Percentiles rank a stretch among this genome's conserved stretches.
Evolutionary conservation across 1,140 invertebrate species (phyloP).

Genomic region (Pseudomyrmex sp.): DNA sequence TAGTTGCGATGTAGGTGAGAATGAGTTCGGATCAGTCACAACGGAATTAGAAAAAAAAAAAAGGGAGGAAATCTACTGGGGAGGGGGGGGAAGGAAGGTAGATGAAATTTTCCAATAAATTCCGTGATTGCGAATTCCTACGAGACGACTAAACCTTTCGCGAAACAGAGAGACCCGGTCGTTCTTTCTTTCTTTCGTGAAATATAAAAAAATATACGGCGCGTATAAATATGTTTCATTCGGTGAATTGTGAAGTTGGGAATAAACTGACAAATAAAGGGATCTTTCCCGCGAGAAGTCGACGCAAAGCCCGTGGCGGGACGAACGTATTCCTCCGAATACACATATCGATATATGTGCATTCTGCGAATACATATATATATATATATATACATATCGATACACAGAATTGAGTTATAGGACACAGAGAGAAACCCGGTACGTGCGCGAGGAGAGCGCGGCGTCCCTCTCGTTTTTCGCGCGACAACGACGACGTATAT

Average conservation of each 20-base stretch:
- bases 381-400: conserved; percentile 26
- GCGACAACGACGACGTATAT: background rate
- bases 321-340: background rate
- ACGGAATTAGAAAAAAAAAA: background rate
- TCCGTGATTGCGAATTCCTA: background rate
- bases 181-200: too few relatives aligned
- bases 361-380: conserved; percentile 1
- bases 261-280: conserved; percentile 17
- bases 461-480: background rate
- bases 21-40: background rate
- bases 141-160: too few relatives aligned
- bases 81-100: too few relatives aligned
- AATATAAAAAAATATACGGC: background rate
- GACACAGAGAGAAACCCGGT: background rate
- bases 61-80: too few relatives aligned
- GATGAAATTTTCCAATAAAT: background rate
- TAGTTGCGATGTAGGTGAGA: background rate
- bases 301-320: background rate
- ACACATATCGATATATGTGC: background rate
- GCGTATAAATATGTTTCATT: background rate
- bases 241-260: background rate
- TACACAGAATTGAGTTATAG: conserved; percentile 33
- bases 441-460: background rate
- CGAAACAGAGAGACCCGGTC: too few relatives aligned
- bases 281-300: background rate